Evolutionary conservation across 1,140 invertebrate genomes (phyloP).

Genomic region (Papilio machaon): DNA sequence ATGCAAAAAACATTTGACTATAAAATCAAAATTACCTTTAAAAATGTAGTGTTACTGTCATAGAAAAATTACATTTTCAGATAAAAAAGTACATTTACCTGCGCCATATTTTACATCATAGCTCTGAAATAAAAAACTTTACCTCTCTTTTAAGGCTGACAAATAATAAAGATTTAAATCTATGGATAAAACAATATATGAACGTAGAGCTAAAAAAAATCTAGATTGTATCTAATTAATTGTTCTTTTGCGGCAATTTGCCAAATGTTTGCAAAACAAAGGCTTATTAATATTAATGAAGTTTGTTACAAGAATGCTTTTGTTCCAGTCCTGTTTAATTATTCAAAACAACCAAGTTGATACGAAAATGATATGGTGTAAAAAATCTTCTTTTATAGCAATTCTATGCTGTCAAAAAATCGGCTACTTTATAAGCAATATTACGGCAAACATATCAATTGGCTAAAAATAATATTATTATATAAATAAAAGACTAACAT

Average conservation of each 20-base stretch:
- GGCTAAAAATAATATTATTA: conserved; percentile 15
- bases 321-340: background rate
- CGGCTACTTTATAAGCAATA: background rate
- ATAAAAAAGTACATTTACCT: no score
- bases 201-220: background rate
- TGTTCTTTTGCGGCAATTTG: background rate
- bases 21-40: no score
- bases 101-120: no score
- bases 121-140: no score
- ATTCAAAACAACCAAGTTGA: background rate
- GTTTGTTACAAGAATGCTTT: background rate
- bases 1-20: background rate
- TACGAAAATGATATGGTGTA: background rate
- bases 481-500: conserved; percentile 2
- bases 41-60: no score
- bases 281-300: conserved; percentile 5
- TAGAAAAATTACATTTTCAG: no score
- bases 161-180: no score
- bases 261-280: background rate
- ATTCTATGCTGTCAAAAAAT: background rate
- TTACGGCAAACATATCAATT: background rate
- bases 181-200: background rate
- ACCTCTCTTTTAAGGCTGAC: no score
- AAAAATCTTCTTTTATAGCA: background rate
- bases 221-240: background rate